A percentile compares a stretch with the other conserved stretches of the same genome.
These are phyloP conservation scores for Papilio xuthus DNA, from an alignment of 1,140 invertebrate genomes.

Conservation along the genomic window DNA sequence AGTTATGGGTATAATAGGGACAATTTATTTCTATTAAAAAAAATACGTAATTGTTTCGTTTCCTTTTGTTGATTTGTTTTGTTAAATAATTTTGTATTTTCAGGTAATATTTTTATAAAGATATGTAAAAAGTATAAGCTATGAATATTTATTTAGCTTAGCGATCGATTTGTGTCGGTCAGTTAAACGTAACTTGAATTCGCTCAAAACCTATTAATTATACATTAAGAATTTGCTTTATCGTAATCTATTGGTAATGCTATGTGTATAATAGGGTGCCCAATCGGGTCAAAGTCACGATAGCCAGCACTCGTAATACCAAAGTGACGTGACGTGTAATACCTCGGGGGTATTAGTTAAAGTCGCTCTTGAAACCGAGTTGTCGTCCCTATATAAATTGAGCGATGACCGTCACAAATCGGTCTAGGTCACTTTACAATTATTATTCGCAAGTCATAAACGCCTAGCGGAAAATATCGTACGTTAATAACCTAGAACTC, in stretches of 20 bases:
- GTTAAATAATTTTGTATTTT: too few relatives aligned
- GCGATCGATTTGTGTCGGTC: neutral
- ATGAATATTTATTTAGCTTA: neutral
- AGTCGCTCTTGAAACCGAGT: constrained; percentile 56
- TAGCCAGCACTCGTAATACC: constrained; percentile 16
- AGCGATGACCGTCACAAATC: constrained; percentile 55
- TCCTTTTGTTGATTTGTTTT: too few relatives aligned
- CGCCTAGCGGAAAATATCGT: constrained; percentile 39
- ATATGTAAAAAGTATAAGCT: too few relatives aligned
- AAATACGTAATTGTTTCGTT: too few relatives aligned
- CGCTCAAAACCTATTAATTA: neutral
- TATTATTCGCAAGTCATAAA: constrained; percentile 41
- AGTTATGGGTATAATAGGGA: neutral
- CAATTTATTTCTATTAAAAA: neutral
- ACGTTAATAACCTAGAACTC: neutral
- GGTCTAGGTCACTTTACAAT: constrained; percentile 55
- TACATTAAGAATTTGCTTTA: neutral
- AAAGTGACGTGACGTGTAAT: constrained; percentile 34
- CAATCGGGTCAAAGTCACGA: constrained; percentile 34
- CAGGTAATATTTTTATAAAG: too few relatives aligned
- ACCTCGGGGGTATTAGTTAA: constrained; percentile 41
- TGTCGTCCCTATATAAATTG: constrained; percentile 60
- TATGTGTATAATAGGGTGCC: constrained; percentile 15
- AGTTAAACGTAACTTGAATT: neutral
- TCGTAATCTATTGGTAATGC: neutral